Evolutionary conservation across 2,113 vertebrate genomes (phyloP), one percentile per base, ranked within the genome.

Genomic region (Tamias sibiricus): DNA sequence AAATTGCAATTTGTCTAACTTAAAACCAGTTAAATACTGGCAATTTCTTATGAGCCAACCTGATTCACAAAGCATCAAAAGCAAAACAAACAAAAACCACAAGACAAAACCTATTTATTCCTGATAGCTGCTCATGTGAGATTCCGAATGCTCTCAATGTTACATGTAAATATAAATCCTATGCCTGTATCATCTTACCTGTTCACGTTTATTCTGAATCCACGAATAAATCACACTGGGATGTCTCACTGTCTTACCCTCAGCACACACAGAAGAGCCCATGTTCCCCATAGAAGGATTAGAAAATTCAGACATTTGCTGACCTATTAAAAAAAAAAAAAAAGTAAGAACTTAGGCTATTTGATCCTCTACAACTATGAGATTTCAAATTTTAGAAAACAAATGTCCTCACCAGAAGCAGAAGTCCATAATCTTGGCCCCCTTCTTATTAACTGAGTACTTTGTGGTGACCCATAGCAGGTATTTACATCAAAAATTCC

Each of bases 381-480:
- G 35, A 93, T 54, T 77, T 85, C 52, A 64, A 90, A 83, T 54
- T 76, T 71, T 14, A 77, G 30, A 86, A 95, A 91, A 79, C 30
- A 62, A 84, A 95, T 0, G 35, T 76, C 12, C 97, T 96, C 95
- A 99, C 99, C 99, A 97, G 99, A 98, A 95, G 98, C 95, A 0
- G 98, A 98, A 0, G 99, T 99, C 99, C 99, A 99, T 40, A 99
- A 98, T 95, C 99, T 99, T 42, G 99, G 99, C 3, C 96, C 99
- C 97, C 99, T 99, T 97, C 99, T 99, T 90, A 97, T 97, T 35
- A 99, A 10, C 8, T 98, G 98, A 32, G 99, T 99, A 97, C 99
- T 99, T 75, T 98, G 99, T 13, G 99, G 97, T 0, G 99, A 97
- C 54, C 98, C 98, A 37, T 98, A 98, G 98, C 99, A 99, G 6